Percentiles rank a stretch among this genome's conserved stretches.
Evolutionary conservation across 2,888 invertebrate genomes (phyloP).

Genomic region (Drymonia ruficornis): DNA sequence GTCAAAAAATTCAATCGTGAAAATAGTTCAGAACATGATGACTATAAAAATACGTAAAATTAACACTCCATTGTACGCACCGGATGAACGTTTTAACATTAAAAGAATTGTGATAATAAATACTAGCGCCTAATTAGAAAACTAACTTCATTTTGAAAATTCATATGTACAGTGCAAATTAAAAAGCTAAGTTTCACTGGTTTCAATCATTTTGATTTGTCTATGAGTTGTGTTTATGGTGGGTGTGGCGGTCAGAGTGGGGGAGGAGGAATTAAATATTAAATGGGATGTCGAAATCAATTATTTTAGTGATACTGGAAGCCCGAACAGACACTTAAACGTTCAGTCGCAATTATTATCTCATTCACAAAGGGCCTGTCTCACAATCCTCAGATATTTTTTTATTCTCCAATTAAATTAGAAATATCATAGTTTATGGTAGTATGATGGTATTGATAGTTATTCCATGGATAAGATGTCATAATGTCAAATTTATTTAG

Average conservation of each 20-base stretch:
- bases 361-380: no score
- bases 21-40: background rate
- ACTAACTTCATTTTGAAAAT: constrained; percentile 55
- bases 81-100: background rate
- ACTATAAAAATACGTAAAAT: background rate
- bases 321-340: constrained; percentile 81
- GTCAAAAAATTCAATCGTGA: constrained; percentile 44
- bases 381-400: no score
- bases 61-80: background rate
- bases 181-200: constrained; percentile 69
- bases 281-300: constrained; percentile 63
- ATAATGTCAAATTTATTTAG: no score
- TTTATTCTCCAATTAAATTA: no score
- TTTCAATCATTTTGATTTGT: constrained; percentile 40
- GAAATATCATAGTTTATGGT: no score
- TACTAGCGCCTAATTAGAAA: constrained; percentile 69
- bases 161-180: constrained; percentile 72
- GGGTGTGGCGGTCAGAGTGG: constrained; percentile 26
- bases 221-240: constrained; percentile 18
- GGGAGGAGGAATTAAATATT: constrained; percentile 32
- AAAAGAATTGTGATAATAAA: constrained; percentile 63
- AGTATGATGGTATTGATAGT: no score
- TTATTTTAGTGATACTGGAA: constrained; percentile 75
- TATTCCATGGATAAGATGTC: no score
- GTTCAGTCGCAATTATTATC: constrained; percentile 80